phyloP scores from a whole-genome alignment of 2,888 invertebrate genomes.

The Alloplasta piceator region DNA sequence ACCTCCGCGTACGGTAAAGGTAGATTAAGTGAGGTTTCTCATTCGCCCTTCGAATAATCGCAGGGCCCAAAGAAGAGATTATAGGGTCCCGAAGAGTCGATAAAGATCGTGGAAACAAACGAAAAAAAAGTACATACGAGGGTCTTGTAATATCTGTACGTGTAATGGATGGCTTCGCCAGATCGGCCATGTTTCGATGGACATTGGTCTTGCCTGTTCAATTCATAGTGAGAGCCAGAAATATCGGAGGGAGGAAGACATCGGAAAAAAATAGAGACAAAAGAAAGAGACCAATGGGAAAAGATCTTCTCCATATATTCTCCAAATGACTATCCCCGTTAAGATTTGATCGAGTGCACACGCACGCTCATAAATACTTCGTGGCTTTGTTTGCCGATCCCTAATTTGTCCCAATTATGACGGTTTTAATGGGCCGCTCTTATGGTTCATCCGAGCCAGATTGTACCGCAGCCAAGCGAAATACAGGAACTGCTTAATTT shows the following conservation, averaged over 20 bases:
- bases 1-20: too few relatives aligned
- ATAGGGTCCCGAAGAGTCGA: constrained; percentile 33
- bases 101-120: constrained; percentile 1
- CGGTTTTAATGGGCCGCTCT: constrained; percentile 39
- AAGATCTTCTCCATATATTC: constrained; percentile 27
- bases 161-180: constrained; percentile 34
- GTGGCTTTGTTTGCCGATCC: constrained; percentile 36
- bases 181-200: constrained; percentile 4
- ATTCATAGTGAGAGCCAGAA: constrained; percentile 12
- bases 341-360: constrained; percentile 51
- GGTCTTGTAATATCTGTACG: constrained; percentile 13
- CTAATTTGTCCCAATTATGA: constrained; percentile 57
- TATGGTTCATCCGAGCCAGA: constrained; percentile 25
- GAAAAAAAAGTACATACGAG: constrained; percentile 4
- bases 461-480: constrained; percentile 25
- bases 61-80: constrained; percentile 28
- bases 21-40: too few relatives aligned
- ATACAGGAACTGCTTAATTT: constrained; percentile 55
- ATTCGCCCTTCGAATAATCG: too few relatives aligned
- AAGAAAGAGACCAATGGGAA: not conserved
- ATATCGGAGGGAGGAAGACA: not conserved
- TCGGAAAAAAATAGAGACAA: not conserved
- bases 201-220: constrained; percentile 4
- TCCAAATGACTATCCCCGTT: constrained; percentile 59
- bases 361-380: constrained; percentile 35